Evolutionary conservation across 2,888 invertebrate species (phyloP), one percentile per base, ranked within the genome.

Genomic region (Phaedon cochleariae): DNA sequence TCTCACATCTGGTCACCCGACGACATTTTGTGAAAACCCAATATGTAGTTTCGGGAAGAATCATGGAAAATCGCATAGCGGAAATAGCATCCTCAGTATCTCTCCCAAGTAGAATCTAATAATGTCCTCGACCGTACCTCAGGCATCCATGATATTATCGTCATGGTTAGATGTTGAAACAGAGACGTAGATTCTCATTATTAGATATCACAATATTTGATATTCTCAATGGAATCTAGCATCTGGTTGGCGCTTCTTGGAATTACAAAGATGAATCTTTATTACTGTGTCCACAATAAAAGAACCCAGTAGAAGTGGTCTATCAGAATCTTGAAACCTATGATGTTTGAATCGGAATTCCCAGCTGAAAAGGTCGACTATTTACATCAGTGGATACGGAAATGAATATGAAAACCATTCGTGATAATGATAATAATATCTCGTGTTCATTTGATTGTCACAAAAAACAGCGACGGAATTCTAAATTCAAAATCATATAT

Each of bases 61-160:
- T 26, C 4, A 7, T 26, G 26, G 26, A 26, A 67, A 67, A 70
- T 71, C 64, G 67, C 59, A 59, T 63, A 58, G 60, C 66, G 63
- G 65, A 69, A 71, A 71, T 70, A 66, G 68, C 54, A 68, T 68
- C 62, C 67, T 71, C 65, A 67, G 68, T 63, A 69, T 71, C 69
- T 67, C 68, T 67, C 66, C 62, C 64, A 63, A 69, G 67, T 63
- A 59, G 69, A 69, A 71, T 71, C 71, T 67, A 71, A 71, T 71
- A 71, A 69, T 69, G 67, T 71, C 62, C 71, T 57, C 45, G 65
- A 52, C 65, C 54, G 65, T 62, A 65, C 67, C 64, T 15, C 34
- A 57, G 65, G 65, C 61, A 61, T 64, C 37, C 45, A 60, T 68
- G 70, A 74, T 74, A 74, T 73, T 67, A 72, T 73, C 72, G 73